These are phyloP conservation scores for Apotomis capreana DNA, from an alignment of 2,888 invertebrate species.

Conservation along the genomic window DNA sequence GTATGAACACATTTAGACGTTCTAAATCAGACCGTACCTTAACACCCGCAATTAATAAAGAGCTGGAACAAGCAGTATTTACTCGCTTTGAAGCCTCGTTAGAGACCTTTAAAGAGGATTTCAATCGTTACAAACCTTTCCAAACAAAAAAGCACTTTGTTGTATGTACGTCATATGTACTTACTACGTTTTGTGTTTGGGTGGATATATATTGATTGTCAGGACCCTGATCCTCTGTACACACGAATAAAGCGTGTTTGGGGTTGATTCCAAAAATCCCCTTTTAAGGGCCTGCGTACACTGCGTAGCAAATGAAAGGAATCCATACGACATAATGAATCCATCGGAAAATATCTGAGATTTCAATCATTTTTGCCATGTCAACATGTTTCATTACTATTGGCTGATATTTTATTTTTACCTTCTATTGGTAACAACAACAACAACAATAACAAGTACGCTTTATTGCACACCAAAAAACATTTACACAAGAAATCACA, in stretches of 20 bases:
- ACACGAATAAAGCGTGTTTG: not conserved
- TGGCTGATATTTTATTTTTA: too few species aligned
- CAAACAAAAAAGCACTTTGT: not conserved
- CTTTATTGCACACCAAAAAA: too few species aligned
- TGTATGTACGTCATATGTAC: not conserved
- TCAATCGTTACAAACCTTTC: not conserved
- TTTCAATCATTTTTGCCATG: too few species aligned
- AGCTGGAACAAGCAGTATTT: not conserved
- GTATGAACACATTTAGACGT: not conserved
- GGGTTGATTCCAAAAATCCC: constrained; percentile 1
- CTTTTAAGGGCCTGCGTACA: not conserved
- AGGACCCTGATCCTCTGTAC: not conserved
- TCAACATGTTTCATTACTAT: too few species aligned
- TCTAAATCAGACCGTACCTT: not conserved
- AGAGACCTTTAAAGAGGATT: not conserved
- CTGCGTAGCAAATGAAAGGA: not conserved
- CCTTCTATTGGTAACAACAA: too few species aligned
- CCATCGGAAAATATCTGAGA: too few species aligned
- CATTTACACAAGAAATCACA: too few species aligned
- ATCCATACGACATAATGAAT: too few species aligned
- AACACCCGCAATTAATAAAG: not conserved
- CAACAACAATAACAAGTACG: too few species aligned
- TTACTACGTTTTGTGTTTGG: not conserved
- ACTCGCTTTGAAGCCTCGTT: not conserved
- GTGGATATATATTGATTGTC: not conserved